Base-by-base conservation (phyloP, 2,113 vertebrate genomes). In the Plestiodon gilberti region DNA sequence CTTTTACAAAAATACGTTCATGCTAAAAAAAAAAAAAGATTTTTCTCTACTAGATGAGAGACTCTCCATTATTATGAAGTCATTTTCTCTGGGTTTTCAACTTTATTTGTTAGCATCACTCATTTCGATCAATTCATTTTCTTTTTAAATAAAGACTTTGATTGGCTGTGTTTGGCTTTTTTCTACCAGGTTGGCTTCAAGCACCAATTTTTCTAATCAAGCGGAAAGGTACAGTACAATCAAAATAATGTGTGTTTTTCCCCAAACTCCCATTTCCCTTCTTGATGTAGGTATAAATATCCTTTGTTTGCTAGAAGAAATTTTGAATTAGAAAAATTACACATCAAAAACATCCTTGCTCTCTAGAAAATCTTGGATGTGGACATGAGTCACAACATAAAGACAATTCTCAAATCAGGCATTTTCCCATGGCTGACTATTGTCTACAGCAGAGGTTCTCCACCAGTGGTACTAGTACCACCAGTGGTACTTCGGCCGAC, bases 161-260 rank as follows among this genome's bases (percentile, higher is more conserved):
- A 94, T 40, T 92, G 80, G 7, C 61, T 38, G 73, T 81, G 82
- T 86, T 92, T 23, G 55, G 55, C 55, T 1, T 11, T 3, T 22
- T 4, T 38, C 61, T n/a, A 17, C 35, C 89, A 99, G 99, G 96
- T 95, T 99, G 97, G 99, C 98, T 70, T 99, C 98, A 71, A 98
- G 98, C 93, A 97, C 97, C 61, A 98, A 97, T 95, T 99, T 98
- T 94, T 98, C 98, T 75, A 98, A 98, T 95, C 99, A 99, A 96
- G 99, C 98, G 83, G 99, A 99, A 97, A 99, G 98, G 99, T 99
- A 97, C 74, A 91, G 90, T 88, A 90, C 10, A 9, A 33, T 3
- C 40, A 86, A 82, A 57, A 69, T 17, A 71, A n/a, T 25, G 35
- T 38, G n/a, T n/a, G n/a, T 59, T 89, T 33, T 85, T 18, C 13